These are phyloP conservation scores for Talpa occidentalis DNA, from an alignment of 2,113 vertebrate genomes.

Conservation along the genomic window DNA sequence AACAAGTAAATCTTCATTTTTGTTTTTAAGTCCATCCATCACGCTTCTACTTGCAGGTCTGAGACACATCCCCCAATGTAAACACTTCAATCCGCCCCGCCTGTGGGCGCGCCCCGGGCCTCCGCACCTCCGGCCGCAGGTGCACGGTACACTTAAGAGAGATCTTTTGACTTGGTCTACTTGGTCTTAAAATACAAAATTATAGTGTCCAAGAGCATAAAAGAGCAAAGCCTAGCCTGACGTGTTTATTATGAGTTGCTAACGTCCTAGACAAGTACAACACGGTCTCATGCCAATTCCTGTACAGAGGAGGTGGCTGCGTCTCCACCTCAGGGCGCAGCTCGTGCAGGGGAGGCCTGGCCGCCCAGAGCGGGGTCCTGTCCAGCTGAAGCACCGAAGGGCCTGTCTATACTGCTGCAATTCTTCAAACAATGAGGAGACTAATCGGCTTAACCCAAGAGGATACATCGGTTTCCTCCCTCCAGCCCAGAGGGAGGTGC, in stretches of 20 bases:
- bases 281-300: conserved; percentile 84
- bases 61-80: conserved; percentile 87
- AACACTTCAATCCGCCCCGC: conserved; percentile 85
- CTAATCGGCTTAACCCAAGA: conserved; percentile 49
- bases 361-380: not conserved
- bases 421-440: conserved; percentile 47
- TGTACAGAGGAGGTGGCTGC: conserved; percentile 73
- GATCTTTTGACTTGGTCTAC: conserved; percentile 83
- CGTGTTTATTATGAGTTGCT: conserved; percentile 81
- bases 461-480: not conserved
- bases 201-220: conserved; percentile 84
- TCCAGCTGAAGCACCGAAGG: not conserved
- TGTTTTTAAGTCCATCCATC: conserved; percentile 69
- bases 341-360: no score
- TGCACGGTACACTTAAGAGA: conserved; percentile 77
- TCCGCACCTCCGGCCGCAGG: no score
- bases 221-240: conserved; percentile 85
- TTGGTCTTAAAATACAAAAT: conserved; percentile 87
- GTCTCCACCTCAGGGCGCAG: not conserved
- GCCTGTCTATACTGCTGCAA: conserved; percentile 59
- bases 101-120: conserved; percentile 83
- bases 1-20: conserved; percentile 67
- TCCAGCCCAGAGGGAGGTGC: not conserved
- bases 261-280: conserved; percentile 85
- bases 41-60: conserved; percentile 83